These are phyloP conservation scores for Drosophila affinis DNA, from an alignment of 2,888 invertebrate genomes.

Conservation along the genomic window DNA sequence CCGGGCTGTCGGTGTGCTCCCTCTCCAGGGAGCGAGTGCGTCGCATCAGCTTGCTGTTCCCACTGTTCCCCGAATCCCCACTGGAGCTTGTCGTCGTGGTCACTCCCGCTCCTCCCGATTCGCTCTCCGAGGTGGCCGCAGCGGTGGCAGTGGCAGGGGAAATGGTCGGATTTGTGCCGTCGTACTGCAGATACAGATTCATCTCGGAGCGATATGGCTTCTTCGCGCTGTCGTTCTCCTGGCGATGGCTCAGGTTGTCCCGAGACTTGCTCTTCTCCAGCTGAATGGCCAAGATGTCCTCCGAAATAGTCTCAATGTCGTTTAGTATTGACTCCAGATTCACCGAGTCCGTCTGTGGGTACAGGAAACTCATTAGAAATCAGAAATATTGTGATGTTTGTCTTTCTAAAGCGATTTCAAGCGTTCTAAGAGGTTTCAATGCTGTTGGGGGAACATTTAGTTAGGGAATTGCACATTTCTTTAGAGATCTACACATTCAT, in stretches of 20 bases:
- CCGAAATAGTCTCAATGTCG: slow-evolving; percentile 87
- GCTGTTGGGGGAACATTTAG: background rate
- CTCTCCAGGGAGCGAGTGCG: slow-evolving; percentile 75
- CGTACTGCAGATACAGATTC: slow-evolving; percentile 82
- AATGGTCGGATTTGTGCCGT: slow-evolving; percentile 78
- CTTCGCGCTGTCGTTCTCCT: slow-evolving; percentile 53
- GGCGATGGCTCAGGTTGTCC: slow-evolving; percentile 64
- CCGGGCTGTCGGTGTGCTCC: slow-evolving; percentile 80
- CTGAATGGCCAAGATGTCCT: slow-evolving; percentile 82
- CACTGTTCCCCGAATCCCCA: slow-evolving; percentile 37
- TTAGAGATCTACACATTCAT: background rate
- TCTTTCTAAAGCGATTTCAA: background rate
- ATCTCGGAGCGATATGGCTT: slow-evolving; percentile 84
- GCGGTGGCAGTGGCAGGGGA: slow-evolving; percentile 59
- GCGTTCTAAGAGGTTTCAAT: background rate
- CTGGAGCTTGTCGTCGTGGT: slow-evolving; percentile 32
- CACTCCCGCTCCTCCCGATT: slow-evolving; percentile 4
- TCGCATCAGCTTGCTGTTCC: slow-evolving; percentile 39
- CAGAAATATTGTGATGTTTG: background rate
- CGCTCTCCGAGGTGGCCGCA: slow-evolving; percentile 35
- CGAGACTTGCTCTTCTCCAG: slow-evolving; percentile 79
- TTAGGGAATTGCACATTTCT: background rate
- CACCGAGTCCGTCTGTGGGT: slow-evolving; percentile 85
- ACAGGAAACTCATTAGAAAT: background rate
- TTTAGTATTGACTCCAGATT: slow-evolving; percentile 88